Evolutionary conservation across 2,888 invertebrate species (phyloP).

Genomic region (Prostheceraeus crozeri): DNA sequence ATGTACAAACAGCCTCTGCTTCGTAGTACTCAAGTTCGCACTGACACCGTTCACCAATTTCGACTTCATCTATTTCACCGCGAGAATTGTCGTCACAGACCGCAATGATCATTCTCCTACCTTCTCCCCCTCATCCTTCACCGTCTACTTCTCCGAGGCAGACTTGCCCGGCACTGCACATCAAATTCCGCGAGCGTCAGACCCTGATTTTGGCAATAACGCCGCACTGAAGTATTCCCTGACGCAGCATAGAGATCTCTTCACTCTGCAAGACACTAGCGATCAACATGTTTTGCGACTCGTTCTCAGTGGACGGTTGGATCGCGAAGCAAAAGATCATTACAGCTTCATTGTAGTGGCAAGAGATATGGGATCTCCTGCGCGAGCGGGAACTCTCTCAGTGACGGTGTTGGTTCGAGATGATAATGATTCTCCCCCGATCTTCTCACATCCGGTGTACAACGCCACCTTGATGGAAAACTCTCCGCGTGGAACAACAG

Average conservation of each 20-base stretch:
- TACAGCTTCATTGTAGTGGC: neutral
- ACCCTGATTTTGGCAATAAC: conserved; percentile 27
- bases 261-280: neutral
- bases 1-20: conserved; percentile 24
- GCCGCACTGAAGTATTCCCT: neutral
- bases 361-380: neutral
- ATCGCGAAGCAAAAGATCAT: neutral
- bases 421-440: conserved; percentile 20
- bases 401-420: conserved; percentile 12
- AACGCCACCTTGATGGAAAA: neutral
- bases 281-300: neutral
- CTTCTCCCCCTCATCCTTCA: conserved; percentile 11
- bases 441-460: neutral
- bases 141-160: conserved; percentile 26
- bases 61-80: conserved; percentile 18
- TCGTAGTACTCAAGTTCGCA: conserved; percentile 17
- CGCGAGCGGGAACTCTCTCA: neutral
- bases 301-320: neutral
- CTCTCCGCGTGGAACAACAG: neutral
- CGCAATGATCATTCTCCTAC: conserved; percentile 29
- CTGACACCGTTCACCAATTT: conserved; percentile 4
- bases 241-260: neutral
- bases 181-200: conserved; percentile 13
- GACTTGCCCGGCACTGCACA: conserved; percentile 15
- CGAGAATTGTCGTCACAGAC: conserved; percentile 13